Evolutionary conservation across 2,113 vertebrate species (phyloP), one percentile per base, ranked within the genome.

Genomic region (Hemiprocne comata): DNA sequence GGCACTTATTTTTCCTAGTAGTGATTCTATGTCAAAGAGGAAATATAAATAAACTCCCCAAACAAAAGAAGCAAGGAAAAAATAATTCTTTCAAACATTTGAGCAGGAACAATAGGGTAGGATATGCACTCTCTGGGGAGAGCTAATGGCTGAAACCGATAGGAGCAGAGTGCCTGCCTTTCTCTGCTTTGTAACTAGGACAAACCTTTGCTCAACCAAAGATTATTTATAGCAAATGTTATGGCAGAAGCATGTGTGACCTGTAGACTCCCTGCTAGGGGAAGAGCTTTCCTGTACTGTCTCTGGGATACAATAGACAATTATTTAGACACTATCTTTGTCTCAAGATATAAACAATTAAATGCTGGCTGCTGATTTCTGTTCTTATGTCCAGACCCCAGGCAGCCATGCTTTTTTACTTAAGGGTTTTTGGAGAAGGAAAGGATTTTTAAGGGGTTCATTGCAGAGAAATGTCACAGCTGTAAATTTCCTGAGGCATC

Each of bases 1-100:
- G 94, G 85, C 89, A 79, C 87, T 85, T 70, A 20, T 42, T 85
- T 73, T 46, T 54, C 57, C 71, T 66, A 9, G 62, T 92, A 91
- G 88, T 95, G 95, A 96, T 92, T 94, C 78, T 75, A 92, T 70
- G 93, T 87, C 89, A 77, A 44, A 90, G 75, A 93, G 93, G 93
- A 97, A 97, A 89, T 46, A 93, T 92, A 96, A 96, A 97, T 95
- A 97, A 96, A 96, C 74, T 89, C 64, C 54, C 53, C 57, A 79
- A 83, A 96, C 94, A 96, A 97, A 97, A 97, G 95, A 46, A 93
- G 34, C 91, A 95, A 97, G 96, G 95, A 93, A 96, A 97, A 97
- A 97, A 97, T 96, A 97, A 91, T 96, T 95, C 82, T 96, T 96
- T 97, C 93, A 92, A 96, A 96, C 93, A 84, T 91, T 93, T 91